Base-by-base conservation (phyloP, 2,888 invertebrate species). In the Temnothorax rugatulus region DNA sequence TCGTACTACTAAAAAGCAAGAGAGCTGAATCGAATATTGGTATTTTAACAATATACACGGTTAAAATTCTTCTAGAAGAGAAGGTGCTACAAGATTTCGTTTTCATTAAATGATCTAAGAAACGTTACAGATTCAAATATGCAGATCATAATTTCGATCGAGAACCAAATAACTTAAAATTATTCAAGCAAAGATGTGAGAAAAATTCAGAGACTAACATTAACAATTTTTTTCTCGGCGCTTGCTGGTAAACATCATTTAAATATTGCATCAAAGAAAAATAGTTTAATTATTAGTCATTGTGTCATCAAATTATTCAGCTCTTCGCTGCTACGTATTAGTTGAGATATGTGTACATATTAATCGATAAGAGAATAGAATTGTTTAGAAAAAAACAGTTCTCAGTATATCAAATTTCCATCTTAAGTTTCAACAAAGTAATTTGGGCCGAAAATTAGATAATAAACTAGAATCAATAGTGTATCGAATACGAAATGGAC, bases 271-370 rank as follows among this genome's bases (percentile, higher is more conserved):
- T 66, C 69, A 29, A 52, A 29, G 13, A 52, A 77, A 68, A 54
- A 25, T 64, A 41, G 25, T 54, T 64, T 25, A 75, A 75, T 75
- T 50, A 77, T 52, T 66, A 1, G 25, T 66, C 13, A 66, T 77
- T 76, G 41, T 25, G 13, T 64, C 54, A 77, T 76, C 29, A 54
- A 66, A 41, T 68, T 47, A 15, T 54, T 66, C 25, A 25, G 38
- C 38, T 54, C n/a, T 25, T 54, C 41, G 52, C 18, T 4, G 1
- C 13, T 38, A 50, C 29, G 44, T 34, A 25, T 8, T n/a, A 54
- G 2, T 69, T 41, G 25, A 15, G 9, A 52, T 50, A 47, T 50
- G 5, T 8, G 34, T 8, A 44, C n/a, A 18, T 34, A 29, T 79
- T 71, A 71, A 44, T 69, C 34, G 41, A 79, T 29, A 54, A 29